Conservation (phyloP, 2,888 invertebrate genomes). For the Cantharis flavilabris region DNA sequence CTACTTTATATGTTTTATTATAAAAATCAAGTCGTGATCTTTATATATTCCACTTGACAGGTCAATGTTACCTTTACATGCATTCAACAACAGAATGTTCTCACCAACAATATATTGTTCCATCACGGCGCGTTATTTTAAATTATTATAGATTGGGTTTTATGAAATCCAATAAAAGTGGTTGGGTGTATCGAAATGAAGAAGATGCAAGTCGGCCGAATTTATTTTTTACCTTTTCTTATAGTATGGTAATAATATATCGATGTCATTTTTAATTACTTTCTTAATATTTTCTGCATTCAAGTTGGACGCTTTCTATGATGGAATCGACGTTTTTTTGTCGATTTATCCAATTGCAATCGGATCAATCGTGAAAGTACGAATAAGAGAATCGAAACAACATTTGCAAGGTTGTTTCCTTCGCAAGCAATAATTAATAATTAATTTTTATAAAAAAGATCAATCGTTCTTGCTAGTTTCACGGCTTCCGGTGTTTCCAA, state of each 20-base stretch:
- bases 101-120: neutral
- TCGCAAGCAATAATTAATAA: neutral
- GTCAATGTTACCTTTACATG: constrained; percentile 11
- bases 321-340: neutral
- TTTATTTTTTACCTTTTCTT: too few species aligned
- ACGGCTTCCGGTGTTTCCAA: neutral
- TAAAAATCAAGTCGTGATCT: constrained; percentile 20
- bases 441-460: neutral
- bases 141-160: neutral
- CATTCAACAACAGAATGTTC: neutral
- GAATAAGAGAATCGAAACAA: neutral
- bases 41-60: constrained; percentile 15
- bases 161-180: neutral
- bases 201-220: neutral
- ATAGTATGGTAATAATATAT: too few species aligned
- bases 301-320: neutral
- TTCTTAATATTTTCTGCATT: too few species aligned
- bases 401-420: neutral
- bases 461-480: neutral
- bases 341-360: neutral
- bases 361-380: neutral
- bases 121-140: neutral
- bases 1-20: constrained; percentile 16
- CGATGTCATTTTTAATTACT: too few species aligned
- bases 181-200: neutral